These are phyloP conservation scores for Pachycephus smyrnensis DNA, from an alignment of 2,888 invertebrate genomes.

Conservation along the genomic window DNA sequence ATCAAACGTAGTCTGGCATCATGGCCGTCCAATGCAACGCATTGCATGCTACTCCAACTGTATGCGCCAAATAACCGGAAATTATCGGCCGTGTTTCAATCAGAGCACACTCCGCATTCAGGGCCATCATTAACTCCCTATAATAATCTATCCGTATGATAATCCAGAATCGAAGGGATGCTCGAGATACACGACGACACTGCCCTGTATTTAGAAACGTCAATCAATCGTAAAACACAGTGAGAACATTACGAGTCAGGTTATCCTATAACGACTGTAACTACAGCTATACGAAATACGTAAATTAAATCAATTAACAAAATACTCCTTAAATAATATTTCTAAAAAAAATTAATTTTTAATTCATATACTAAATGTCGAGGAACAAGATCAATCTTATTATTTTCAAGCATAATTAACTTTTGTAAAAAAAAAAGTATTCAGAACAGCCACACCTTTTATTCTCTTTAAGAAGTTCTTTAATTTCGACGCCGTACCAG, in stretches of 20 bases:
- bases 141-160: constrained; percentile 48
- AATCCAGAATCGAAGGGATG: constrained; percentile 38
- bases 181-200: constrained; percentile 3
- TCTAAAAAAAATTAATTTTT: no score
- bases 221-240: constrained; percentile 24
- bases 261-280: no score
- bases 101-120: constrained; percentile 39
- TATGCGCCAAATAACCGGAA: constrained; percentile 53
- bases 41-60: constrained; percentile 32
- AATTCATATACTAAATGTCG: no score
- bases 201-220: constrained; percentile 17
- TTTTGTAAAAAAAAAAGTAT: no score
- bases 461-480: no score
- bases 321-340: no score
- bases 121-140: constrained; percentile 49
- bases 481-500: no score
- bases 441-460: no score
- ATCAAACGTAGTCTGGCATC: constrained; percentile 40
- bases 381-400: no score
- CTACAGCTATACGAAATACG: no score
- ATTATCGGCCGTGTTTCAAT: constrained; percentile 56
- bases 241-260: constrained; percentile 24
- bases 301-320: no score
- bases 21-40: constrained; percentile 41
- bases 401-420: no score